phyloP scores from a whole-genome alignment of 2,113 vertebrate species.

The Otis tarda region DNA sequence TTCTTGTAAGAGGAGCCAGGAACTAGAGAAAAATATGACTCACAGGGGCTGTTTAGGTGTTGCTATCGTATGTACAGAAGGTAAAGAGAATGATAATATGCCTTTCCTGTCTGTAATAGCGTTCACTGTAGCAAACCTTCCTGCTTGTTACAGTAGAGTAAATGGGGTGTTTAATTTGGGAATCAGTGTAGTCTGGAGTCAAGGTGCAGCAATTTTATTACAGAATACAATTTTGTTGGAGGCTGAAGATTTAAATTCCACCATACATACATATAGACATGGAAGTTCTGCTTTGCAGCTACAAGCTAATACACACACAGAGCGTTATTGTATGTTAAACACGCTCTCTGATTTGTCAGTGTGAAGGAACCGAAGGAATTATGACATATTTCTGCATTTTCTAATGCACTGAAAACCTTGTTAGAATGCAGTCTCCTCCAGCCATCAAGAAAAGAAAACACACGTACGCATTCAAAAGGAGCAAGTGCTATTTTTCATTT shows the following conservation, averaged over 20 bases:
- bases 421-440: not conserved
- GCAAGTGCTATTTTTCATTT: constrained; percentile 44
- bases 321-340: constrained; percentile 39
- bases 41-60: constrained; percentile 19
- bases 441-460: constrained; percentile 21
- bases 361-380: constrained; percentile 39
- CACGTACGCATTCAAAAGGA: not conserved
- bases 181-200: constrained; percentile 72
- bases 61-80: constrained; percentile 17
- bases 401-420: not conserved
- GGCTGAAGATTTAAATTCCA: constrained; percentile 74
- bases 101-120: constrained; percentile 58
- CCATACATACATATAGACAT: constrained; percentile 33
- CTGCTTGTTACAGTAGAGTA: constrained; percentile 69
- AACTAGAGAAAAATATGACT: constrained; percentile 43
- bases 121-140: constrained; percentile 67
- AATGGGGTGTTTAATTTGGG: constrained; percentile 78
- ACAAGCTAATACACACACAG: not conserved
- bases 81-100: constrained; percentile 55
- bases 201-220: constrained; percentile 76
- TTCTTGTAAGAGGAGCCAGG: not conserved
- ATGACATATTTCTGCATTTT: constrained; percentile 45
- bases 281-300: constrained; percentile 58
- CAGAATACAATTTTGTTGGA: constrained; percentile 73
- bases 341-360: constrained; percentile 47